phyloP scores from a whole-genome alignment of 2,888 invertebrate genomes.

The Amorpha juglandis region DNA sequence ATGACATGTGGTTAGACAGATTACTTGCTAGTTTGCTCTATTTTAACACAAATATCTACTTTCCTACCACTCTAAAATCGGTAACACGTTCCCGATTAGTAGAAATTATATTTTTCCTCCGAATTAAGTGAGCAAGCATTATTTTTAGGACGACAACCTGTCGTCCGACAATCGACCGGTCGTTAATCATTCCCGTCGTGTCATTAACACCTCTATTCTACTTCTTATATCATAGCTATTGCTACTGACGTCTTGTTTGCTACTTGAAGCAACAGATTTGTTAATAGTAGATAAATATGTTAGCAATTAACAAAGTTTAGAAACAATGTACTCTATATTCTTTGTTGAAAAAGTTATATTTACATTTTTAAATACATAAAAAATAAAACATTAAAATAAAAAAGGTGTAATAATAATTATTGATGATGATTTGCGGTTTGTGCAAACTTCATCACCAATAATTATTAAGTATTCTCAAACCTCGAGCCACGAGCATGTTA shows the following conservation, averaged over 20 bases:
- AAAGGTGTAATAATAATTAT: too few species aligned
- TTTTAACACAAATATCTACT: not conserved
- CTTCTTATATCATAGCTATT: not conserved
- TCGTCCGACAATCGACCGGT: not conserved
- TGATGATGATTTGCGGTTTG: too few species aligned
- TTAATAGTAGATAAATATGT: too few species aligned
- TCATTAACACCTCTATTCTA: slow-evolving; percentile 8
- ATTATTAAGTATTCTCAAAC: too few species aligned
- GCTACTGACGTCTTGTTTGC: not conserved
- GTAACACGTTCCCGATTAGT: not conserved
- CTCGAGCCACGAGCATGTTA: too few species aligned
- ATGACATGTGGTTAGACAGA: too few species aligned
- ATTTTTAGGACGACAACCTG: slow-evolving; percentile 3
- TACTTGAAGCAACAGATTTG: not conserved
- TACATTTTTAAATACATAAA: too few species aligned
- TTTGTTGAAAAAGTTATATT: too few species aligned
- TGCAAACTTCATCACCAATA: too few species aligned
- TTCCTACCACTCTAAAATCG: not conserved
- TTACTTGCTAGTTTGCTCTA: not conserved
- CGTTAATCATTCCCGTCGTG: slow-evolving; percentile 11
- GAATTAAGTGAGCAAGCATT: not conserved
- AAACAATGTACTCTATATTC: too few species aligned
- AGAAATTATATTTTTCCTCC: not conserved
- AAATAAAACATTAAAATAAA: too few species aligned
- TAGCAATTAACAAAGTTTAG: not conserved